Conservation (phyloP, 2,113 vertebrate genomes). For the Platysteira castanea region DNA sequence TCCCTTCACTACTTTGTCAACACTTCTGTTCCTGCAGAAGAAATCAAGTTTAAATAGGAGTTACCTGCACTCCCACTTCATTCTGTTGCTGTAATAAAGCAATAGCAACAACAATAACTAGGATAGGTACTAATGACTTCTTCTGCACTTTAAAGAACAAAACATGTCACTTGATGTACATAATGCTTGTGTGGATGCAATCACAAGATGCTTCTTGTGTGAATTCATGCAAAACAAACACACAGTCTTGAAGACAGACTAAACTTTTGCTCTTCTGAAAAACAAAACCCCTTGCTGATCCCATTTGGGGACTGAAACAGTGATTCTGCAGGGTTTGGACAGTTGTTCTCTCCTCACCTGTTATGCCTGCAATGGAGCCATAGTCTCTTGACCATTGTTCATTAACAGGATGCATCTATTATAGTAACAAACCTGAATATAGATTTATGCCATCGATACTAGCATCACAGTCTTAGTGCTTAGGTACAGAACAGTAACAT, state of each 20-base stretch:
- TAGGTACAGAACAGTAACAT: neutral
- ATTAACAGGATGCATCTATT: neutral
- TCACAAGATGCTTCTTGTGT: accelerated
- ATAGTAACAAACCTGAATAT: neutral
- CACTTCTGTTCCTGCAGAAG: neutral
- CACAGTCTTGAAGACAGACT: neutral
- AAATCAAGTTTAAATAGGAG: neutral
- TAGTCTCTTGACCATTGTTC: neutral
- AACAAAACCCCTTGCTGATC: neutral
- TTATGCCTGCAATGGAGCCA: neutral
- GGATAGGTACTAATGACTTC: neutral
- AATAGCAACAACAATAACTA: neutral
- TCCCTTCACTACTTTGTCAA: neutral
- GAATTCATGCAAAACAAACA: neutral
- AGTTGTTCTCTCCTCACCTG: neutral
- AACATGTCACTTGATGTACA: accelerated
- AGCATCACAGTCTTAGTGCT: neutral
- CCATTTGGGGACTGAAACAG: neutral
- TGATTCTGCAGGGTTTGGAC: neutral
- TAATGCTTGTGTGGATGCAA: neutral
- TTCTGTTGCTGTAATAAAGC: neutral
- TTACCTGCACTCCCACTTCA: neutral
- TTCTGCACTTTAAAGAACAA: neutral
- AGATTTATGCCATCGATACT: neutral
- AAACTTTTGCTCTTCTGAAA: neutral